Percentiles rank a stretch among this genome's conserved stretches.
phyloP scores from a whole-genome alignment of 2,888 invertebrate genomes.

The Pammene aurita region DNA sequence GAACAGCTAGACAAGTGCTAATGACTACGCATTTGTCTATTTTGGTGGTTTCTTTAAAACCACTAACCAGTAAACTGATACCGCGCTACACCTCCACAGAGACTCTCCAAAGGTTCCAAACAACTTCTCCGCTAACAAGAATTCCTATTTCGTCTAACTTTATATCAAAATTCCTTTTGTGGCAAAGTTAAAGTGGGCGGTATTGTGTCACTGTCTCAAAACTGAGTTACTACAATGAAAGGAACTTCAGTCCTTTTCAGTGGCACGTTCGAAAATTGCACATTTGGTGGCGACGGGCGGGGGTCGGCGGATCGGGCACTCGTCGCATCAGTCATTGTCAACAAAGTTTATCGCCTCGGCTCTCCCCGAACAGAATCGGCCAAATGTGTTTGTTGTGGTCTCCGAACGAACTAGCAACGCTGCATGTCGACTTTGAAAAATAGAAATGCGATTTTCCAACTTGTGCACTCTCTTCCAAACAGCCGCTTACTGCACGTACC shows the following conservation, averaged over 20 bases:
- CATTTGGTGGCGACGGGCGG: slow-evolving; percentile 53
- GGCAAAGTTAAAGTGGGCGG: slow-evolving; percentile 59
- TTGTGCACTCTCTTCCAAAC: slow-evolving; percentile 53
- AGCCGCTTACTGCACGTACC: slow-evolving; percentile 6
- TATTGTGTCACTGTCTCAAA: slow-evolving; percentile 64
- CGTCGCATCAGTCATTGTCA: slow-evolving; percentile 77
- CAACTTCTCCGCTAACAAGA: slow-evolving; percentile 30
- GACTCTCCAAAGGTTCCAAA: slow-evolving; percentile 26
- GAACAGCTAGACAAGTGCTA: slow-evolving; percentile 28
- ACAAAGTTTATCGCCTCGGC: slow-evolving; percentile 69
- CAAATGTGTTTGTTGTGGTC: slow-evolving; percentile 74
- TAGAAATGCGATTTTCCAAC: slow-evolving; percentile 51
- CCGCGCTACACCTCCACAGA: slow-evolving; percentile 20
- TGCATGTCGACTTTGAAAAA: slow-evolving; percentile 44
- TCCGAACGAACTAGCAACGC: slow-evolving; percentile 53
- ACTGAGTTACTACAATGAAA: slow-evolving; percentile 66
- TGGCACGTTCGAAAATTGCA: slow-evolving; percentile 67
- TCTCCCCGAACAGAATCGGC: slow-evolving; percentile 59
- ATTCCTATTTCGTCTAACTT: slow-evolving; percentile 46
- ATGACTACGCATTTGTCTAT: slow-evolving; percentile 26
- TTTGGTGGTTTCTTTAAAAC: slow-evolving; percentile 34
- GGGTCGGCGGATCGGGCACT: slow-evolving; percentile 51
- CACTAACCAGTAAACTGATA: slow-evolving; percentile 22
- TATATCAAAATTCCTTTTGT: slow-evolving; percentile 56
- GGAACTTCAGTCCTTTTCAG: slow-evolving; percentile 62